Evolutionary conservation across 2,888 invertebrate species (phyloP).

Genomic region (Macrophya annulata): DNA sequence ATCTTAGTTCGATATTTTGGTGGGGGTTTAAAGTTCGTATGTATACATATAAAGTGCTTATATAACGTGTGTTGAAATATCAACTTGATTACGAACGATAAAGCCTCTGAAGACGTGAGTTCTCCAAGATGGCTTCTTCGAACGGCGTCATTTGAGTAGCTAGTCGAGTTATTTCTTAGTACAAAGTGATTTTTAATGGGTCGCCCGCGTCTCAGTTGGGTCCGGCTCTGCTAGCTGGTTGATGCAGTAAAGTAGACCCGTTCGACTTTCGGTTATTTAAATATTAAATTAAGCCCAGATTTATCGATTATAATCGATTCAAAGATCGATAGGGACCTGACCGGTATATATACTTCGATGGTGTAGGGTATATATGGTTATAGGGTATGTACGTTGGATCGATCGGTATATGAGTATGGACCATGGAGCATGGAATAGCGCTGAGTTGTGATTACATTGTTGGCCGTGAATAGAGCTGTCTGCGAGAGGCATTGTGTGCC

Average conservation of each 20-base stretch:
- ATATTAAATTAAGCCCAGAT: conserved; percentile 56
- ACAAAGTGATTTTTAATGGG: conserved; percentile 48
- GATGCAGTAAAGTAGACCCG: neutral
- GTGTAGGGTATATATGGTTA: neutral
- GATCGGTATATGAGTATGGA: neutral
- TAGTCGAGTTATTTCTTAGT: conserved; percentile 19
- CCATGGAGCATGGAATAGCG: conserved; percentile 63
- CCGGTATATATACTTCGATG: neutral
- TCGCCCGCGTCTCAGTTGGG: conserved; percentile 32
- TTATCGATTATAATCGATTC: conserved; percentile 58
- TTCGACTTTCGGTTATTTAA: conserved; percentile 49
- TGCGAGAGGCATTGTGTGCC: conserved; percentile 69
- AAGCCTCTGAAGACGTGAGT: neutral
- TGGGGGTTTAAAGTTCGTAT: too few species aligned
- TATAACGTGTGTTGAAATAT: conserved; percentile 14
- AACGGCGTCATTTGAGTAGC: conserved; percentile 40
- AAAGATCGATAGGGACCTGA: conserved; percentile 14
- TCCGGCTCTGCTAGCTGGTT: conserved; percentile 36
- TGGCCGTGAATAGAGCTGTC: conserved; percentile 72
- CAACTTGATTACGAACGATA: neutral
- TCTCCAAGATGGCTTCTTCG: conserved; percentile 29
- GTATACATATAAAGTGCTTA: neutral
- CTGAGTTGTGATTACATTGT: conserved; percentile 76
- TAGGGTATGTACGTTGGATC: neutral
- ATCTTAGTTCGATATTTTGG: neutral